Conservation (phyloP, 2,888 invertebrate genomes). For the Polymixis flavicincta region DNA sequence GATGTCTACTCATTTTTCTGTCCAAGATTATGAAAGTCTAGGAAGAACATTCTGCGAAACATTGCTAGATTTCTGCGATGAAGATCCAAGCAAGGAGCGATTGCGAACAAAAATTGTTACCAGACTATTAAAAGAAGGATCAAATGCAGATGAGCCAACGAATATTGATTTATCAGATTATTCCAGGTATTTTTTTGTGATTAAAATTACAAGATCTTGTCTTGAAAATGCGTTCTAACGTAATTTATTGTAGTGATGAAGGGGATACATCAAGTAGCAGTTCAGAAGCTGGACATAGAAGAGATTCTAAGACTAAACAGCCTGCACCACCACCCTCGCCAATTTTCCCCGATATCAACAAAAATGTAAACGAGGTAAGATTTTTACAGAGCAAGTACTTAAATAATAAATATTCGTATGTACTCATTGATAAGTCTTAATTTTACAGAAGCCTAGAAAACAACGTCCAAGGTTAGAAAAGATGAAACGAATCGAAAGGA, state of each 20-base stretch:
- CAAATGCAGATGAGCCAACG: conserved; percentile 96
- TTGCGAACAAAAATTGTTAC: conserved; percentile 95
- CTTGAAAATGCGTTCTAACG: background rate
- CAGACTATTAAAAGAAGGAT: conserved; percentile 95
- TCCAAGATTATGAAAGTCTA: conserved; percentile 92
- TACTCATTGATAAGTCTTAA: conserved; percentile 9
- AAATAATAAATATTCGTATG: background rate
- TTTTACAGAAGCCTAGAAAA: conserved; percentile 82
- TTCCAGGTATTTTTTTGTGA: conserved; percentile 92
- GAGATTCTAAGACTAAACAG: conserved; percentile 87
- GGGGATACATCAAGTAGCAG: conserved; percentile 94
- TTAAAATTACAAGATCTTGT: background rate
- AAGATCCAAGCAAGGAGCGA: conserved; percentile 95
- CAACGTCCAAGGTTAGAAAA: conserved; percentile 84
- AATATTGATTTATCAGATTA: conserved; percentile 97
- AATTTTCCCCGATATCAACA: conserved; percentile 87
- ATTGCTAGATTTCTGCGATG: conserved; percentile 96
- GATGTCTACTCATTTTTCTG: conserved; percentile 95
- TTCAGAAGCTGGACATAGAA: conserved; percentile 91
- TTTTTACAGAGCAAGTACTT: background rate
- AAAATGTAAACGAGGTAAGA: conserved; percentile 76
- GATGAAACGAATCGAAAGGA: conserved; percentile 84
- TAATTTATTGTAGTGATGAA: conserved; percentile 91
- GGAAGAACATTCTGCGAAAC: conserved; percentile 98
- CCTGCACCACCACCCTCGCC: conserved; percentile 94